Percentiles rank a stretch among this genome's conserved stretches.
phyloP scores from a whole-genome alignment of 1,140 invertebrate species.

The Vanessa atalanta region DNA sequence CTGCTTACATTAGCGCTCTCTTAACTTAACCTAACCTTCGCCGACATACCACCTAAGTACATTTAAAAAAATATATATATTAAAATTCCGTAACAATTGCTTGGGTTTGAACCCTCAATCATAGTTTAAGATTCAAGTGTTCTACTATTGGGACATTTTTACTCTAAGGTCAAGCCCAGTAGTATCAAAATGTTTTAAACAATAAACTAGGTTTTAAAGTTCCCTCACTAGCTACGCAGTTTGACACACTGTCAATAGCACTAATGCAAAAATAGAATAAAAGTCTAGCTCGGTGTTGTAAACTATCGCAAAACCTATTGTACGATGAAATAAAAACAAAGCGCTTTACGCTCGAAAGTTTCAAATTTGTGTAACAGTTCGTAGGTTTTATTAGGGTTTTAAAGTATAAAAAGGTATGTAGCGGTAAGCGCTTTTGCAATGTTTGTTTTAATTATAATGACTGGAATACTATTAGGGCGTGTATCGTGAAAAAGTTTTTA shows the following conservation, averaged over 20 bases:
- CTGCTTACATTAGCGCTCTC: too few relatives aligned
- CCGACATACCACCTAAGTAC: too few relatives aligned
- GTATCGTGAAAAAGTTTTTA: too few relatives aligned
- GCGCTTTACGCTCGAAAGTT: slow-evolving; percentile 4
- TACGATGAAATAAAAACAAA: slow-evolving; percentile 14
- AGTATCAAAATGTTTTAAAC: too few relatives aligned
- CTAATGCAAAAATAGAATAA: slow-evolving; percentile 14
- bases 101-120: too few relatives aligned
- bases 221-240: neutral
- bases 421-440: neutral
- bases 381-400: slow-evolving; percentile 1
- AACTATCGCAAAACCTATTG: slow-evolving; percentile 10
- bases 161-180: too few relatives aligned
- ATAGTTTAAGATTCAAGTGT: too few relatives aligned
- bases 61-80: too few relatives aligned
- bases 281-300: neutral
- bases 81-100: too few relatives aligned
- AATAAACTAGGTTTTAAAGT: neutral
- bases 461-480: neutral
- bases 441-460: slow-evolving; percentile 6
- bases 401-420: neutral
- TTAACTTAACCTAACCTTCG: too few relatives aligned
- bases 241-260: neutral
- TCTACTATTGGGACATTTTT: too few relatives aligned
- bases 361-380: slow-evolving; percentile 15